phyloP scores from a whole-genome alignment of 2,113 vertebrate species.

The Mesocricetus auratus region DNA sequence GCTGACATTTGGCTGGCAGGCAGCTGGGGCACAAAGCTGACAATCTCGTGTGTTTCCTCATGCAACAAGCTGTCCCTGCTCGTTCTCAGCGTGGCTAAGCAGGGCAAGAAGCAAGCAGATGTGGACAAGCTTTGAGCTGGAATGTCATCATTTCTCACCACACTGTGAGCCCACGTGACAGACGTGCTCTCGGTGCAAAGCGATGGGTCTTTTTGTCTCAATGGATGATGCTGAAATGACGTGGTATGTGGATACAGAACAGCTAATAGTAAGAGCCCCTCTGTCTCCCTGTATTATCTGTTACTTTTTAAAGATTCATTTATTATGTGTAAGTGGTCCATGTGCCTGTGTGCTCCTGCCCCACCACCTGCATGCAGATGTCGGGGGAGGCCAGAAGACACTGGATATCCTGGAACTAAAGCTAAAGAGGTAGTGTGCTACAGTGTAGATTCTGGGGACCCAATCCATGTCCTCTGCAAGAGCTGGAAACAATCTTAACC shows the following conservation, averaged over 20 bases:
- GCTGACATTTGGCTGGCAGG: background rate
- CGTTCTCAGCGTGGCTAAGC: background rate
- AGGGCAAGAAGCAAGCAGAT: background rate
- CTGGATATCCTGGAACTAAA: background rate
- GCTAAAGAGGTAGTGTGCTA: background rate
- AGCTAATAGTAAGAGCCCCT: accelerated
- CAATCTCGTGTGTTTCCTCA: background rate
- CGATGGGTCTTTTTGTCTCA: accelerated
- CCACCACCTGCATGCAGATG: background rate
- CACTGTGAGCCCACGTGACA: background rate
- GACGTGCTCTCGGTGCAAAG: background rate
- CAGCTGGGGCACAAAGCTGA: background rate
- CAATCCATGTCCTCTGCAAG: background rate
- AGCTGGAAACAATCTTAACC: no score
- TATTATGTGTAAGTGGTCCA: background rate
- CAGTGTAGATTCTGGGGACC: background rate
- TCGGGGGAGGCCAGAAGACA: background rate
- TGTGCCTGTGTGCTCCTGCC: background rate
- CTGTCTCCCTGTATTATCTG: no score
- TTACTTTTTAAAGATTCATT: background rate
- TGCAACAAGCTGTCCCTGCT: background rate
- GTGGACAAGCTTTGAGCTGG: background rate
- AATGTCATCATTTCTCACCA: background rate
- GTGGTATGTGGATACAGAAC: background rate
- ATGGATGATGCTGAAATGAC: background rate